phyloP scores from a whole-genome alignment of 2,113 vertebrate species.

The Saimiri boliviensis region DNA sequence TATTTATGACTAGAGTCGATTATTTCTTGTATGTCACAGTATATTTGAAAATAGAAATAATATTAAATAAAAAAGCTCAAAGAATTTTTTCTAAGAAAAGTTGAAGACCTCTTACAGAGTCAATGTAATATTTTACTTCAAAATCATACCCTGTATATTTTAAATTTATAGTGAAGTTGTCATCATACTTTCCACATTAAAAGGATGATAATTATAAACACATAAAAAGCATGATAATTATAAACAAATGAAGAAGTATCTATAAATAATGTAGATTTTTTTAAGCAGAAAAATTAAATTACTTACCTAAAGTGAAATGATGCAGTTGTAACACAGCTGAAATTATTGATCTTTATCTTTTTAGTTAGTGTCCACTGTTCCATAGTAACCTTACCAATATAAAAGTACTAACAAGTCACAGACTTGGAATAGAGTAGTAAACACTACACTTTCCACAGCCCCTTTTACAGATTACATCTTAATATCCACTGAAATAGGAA shows the following conservation, averaged over 20 bases:
- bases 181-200: background rate
- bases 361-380: background rate
- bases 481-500: background rate
- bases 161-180: background rate
- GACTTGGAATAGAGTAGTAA: background rate
- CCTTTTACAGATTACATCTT: background rate
- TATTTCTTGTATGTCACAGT: background rate
- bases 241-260: background rate
- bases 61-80: background rate
- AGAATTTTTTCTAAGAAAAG: background rate
- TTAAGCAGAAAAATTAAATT: background rate
- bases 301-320: background rate
- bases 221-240: background rate
- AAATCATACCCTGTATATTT: background rate
- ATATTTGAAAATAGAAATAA: slow-evolving; percentile 20
- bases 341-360: background rate
- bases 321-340: background rate
- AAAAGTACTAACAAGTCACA: background rate
- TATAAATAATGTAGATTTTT: background rate
- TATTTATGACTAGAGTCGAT: background rate
- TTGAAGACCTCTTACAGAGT: background rate
- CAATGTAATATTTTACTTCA: background rate
- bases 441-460: background rate
- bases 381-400: background rate
- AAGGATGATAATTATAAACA: background rate